These are phyloP conservation scores for Gandaritis pyraliata DNA, from an alignment of 2,888 invertebrate species.

Conservation along the genomic window DNA sequence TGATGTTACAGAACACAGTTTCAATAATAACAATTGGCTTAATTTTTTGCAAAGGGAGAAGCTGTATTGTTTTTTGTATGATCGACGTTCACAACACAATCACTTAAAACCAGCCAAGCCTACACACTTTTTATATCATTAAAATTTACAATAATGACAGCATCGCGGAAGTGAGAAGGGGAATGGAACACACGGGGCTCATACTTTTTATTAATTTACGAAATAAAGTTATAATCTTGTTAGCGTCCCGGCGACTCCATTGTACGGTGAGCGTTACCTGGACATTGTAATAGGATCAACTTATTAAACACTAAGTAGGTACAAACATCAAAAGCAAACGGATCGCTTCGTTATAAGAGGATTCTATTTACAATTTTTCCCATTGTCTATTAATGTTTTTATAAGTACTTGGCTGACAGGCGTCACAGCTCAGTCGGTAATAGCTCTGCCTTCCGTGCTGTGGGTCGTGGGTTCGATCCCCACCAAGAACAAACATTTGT, in stretches of 20 bases:
- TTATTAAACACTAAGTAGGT: conserved; percentile 85
- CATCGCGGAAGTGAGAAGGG: conserved; percentile 48
- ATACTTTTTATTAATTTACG: conserved; percentile 81
- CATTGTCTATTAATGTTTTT: conserved; percentile 36
- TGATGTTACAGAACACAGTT: no score
- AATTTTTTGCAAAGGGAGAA: neutral
- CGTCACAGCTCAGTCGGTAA: no score
- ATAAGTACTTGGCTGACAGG: no score
- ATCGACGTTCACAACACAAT: conserved; percentile 22
- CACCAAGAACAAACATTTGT: no score
- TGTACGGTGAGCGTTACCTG: conserved; percentile 76
- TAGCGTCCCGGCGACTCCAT: conserved; percentile 74
- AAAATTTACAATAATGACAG: conserved; percentile 52
- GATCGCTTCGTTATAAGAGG: conserved; percentile 77
- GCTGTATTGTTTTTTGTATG: conserved; percentile 8
- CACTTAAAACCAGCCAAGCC: conserved; percentile 34
- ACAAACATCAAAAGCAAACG: conserved; percentile 82
- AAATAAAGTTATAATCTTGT: conserved; percentile 84
- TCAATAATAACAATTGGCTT: neutral
- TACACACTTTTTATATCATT: conserved; percentile 38
- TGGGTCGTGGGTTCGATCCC: no score
- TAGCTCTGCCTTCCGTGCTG: no score
- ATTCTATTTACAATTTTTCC: conserved; percentile 58
- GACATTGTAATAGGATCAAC: conserved; percentile 84
- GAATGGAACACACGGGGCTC: conserved; percentile 63